Base-by-base conservation (phyloP, 2,888 invertebrate genomes). In the Cerastis leucographa region DNA sequence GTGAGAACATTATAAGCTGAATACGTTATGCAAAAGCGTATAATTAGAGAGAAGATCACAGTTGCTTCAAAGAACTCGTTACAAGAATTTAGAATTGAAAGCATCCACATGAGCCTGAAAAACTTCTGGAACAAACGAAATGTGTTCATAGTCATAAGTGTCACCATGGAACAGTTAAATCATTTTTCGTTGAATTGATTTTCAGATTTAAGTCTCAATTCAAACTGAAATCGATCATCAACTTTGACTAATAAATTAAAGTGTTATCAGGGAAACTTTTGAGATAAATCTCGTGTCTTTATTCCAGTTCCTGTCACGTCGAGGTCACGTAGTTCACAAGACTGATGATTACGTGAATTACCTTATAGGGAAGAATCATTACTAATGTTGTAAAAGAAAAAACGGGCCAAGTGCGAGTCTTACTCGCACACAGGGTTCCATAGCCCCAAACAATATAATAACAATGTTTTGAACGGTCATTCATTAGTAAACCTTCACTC, bases 161-260 rank as follows among this genome's bases (percentile, higher is more conserved):
- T 54, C 5, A 54, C n/a, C 12, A 54, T n/a, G 25, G 29, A 17
- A 59, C 6, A 70, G 22, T 51, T 66, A 25, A 25, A 14, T 68
- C 11, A 17, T 17, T 17, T 56, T 70, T 44, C 12, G 6, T 54
- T 70, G 3, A 44, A 73, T 73, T 44, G 6, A 44, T 56, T 56
- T 44, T 46, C 1, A 35, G 49, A 74, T 62, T 71, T 46, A 14
- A 80, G n/a, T 68, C 44, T 44, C 19, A 51, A 80, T 72, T 8
- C 51, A 44, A 62, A 51, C 5, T 35, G 2, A 65, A 76, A 62
- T 71, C 35, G 44, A 64, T 71, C 29, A 76, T n/a, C 1, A 70
- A 81, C 61, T 76, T 81, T n/a, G 35, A 12, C 40, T 35, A 49
- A 81, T 77, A 73, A 77, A 81, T 71, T 71, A 51, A 81, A 76